phyloP scores from a whole-genome alignment of 2,888 invertebrate species.

The Lysandra coridon region DNA sequence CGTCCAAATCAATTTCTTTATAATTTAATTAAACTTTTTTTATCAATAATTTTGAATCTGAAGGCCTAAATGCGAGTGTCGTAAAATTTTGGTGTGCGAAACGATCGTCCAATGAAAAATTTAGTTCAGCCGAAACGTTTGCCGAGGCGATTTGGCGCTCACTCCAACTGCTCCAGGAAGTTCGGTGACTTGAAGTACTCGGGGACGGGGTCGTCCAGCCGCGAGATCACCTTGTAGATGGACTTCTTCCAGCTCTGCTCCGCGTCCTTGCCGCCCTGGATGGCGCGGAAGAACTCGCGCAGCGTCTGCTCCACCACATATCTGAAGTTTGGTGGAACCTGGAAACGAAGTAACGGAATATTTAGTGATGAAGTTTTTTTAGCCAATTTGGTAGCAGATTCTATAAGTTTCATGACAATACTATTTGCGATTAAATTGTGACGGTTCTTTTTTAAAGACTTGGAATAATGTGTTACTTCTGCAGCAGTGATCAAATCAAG shows the following conservation, averaged over 20 bases:
- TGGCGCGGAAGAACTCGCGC: slow-evolving; percentile 99
- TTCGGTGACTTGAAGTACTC: slow-evolving; percentile 99
- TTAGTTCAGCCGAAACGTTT: slow-evolving; percentile 65
- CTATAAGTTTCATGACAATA: background rate
- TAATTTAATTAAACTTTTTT: slow-evolving; percentile 73
- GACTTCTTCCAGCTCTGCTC: slow-evolving; percentile 99
- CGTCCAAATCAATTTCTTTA: slow-evolving; percentile 70
- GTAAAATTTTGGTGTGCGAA: slow-evolving; percentile 82
- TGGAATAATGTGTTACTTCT: background rate
- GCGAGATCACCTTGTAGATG: slow-evolving; percentile 99
- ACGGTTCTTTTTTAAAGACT: too few species aligned
- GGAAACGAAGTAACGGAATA: slow-evolving; percentile 47
- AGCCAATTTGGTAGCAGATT: background rate
- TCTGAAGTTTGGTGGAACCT: slow-evolving; percentile 99
- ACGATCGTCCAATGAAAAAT: slow-evolving; percentile 69
- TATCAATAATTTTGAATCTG: slow-evolving; percentile 83
- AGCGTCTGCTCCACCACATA: slow-evolving; percentile 98
- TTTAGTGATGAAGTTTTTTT: background rate
- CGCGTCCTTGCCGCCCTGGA: slow-evolving; percentile 96
- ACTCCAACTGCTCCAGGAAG: slow-evolving; percentile 99
- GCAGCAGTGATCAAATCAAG: background rate
- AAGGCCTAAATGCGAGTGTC: slow-evolving; percentile 85
- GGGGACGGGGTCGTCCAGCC: slow-evolving; percentile 98
- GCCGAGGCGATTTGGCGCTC: slow-evolving; percentile 65
- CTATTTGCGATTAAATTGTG: background rate